These are phyloP conservation scores for Syritta pipiens DNA, from an alignment of 2,888 invertebrate genomes.

Conservation along the genomic window DNA sequence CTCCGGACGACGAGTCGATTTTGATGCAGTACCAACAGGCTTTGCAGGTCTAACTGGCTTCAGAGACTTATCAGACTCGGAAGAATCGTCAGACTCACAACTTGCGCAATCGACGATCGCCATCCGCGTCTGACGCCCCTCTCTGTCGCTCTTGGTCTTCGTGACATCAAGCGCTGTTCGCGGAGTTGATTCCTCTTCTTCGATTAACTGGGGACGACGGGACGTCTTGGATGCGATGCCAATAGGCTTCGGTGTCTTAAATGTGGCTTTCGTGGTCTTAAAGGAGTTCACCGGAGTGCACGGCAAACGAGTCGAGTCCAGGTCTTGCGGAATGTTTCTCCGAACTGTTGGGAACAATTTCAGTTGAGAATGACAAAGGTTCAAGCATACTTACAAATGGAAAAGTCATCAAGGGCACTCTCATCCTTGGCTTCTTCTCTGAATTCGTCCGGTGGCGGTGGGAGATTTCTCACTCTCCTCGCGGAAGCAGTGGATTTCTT, in stretches of 20 bases:
- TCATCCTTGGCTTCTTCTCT: slow-evolving; percentile 69
- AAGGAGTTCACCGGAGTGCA: not conserved
- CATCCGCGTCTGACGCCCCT: not conserved
- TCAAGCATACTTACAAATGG: slow-evolving; percentile 73
- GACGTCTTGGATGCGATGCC: not conserved
- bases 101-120: no score
- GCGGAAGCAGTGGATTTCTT: slow-evolving; percentile 70
- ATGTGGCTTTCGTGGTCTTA: not conserved
- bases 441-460: no score
- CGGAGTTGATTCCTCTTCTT: not conserved
- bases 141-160: slow-evolving; percentile 29
- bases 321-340: slow-evolving; percentile 71
- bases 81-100: no score
- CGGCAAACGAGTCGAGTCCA: slow-evolving; percentile 76
- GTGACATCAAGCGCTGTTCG: not conserved
- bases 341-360: slow-evolving; percentile 70
- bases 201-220: not conserved
- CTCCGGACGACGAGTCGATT: no score
- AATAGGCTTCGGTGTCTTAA: not conserved
- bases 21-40: no score
- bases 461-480: not conserved
- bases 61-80: no score
- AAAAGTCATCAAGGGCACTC: slow-evolving; percentile 74
- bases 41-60: no score
- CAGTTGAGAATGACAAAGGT: not conserved